Evolutionary conservation across 1,140 invertebrate genomes (phyloP).

Genomic region (Coenobita brevimanus): DNA sequence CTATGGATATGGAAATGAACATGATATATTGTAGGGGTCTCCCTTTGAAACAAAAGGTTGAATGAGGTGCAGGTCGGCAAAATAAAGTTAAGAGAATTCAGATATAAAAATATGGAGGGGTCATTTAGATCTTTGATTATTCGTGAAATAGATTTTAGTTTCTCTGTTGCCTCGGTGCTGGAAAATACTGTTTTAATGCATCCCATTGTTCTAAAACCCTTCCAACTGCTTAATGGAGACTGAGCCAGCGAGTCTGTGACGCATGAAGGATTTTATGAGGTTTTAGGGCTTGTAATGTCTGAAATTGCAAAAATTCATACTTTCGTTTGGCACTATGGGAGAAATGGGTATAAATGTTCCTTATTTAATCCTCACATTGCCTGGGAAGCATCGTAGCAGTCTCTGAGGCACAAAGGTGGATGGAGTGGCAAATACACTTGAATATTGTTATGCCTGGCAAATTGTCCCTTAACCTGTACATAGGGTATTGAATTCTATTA

Average conservation of each 20-base stretch:
- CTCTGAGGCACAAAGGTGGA: slow-evolving; percentile 10
- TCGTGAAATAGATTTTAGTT: background rate
- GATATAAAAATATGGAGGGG: background rate
- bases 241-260: slow-evolving; percentile 10
- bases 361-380: background rate
- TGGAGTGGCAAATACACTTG: slow-evolving; percentile 5
- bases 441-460: slow-evolving; percentile 9
- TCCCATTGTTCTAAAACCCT: slow-evolving; percentile 22
- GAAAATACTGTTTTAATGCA: background rate
- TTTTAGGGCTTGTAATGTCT: background rate
- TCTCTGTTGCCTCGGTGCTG: background rate
- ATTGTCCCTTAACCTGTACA: background rate
- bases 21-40: background rate
- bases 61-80: background rate
- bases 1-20: background rate
- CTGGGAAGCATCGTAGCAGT: background rate
- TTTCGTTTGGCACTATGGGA: slow-evolving; percentile 26
- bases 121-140: background rate
- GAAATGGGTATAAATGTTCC: background rate
- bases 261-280: slow-evolving; percentile 4
- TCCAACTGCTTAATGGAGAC: background rate
- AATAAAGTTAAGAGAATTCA: background rate
- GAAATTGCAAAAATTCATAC: background rate
- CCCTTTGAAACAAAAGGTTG: background rate
- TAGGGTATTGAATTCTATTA: background rate